Conservation (phyloP, 2,797 vertebrate species). For the Poecilia gillii region DNA sequence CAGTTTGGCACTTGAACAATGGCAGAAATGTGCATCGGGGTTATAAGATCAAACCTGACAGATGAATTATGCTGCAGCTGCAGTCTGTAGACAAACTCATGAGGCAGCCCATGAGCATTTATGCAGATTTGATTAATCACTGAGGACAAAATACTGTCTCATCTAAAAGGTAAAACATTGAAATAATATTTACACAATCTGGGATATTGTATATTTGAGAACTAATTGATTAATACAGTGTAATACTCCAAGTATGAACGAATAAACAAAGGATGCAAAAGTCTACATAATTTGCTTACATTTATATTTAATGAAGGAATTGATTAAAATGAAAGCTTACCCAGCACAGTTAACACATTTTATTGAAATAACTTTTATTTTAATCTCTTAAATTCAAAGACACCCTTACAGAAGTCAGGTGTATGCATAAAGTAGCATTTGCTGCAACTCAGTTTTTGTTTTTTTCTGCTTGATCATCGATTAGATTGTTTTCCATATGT, state of each 20-base stretch:
- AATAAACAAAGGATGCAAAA: not conserved
- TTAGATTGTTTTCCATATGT: not conserved
- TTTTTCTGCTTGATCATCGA: not conserved
- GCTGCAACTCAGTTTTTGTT: not conserved
- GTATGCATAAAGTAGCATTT: not conserved
- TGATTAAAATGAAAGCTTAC: not conserved
- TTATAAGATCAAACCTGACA: constrained; percentile 4
- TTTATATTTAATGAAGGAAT: not conserved
- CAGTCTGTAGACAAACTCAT: not conserved
- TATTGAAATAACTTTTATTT: not conserved
- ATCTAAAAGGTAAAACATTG: not conserved
- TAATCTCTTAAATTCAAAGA: not conserved
- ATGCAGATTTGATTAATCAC: not conserved
- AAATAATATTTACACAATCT: not conserved
- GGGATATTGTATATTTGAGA: not conserved
- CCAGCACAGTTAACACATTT: not conserved
- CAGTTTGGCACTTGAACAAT: constrained; percentile 8
- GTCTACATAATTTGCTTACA: not conserved
- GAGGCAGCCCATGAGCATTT: not conserved
- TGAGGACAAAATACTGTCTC: not conserved
- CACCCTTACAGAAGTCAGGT: not conserved
- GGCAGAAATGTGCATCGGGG: not conserved
- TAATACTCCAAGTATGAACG: not conserved
- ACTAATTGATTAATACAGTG: not conserved
- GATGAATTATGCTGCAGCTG: constrained; percentile 5